Conservation (phyloP, 2,797 vertebrate species). For the Sorex maritimensis region DNA sequence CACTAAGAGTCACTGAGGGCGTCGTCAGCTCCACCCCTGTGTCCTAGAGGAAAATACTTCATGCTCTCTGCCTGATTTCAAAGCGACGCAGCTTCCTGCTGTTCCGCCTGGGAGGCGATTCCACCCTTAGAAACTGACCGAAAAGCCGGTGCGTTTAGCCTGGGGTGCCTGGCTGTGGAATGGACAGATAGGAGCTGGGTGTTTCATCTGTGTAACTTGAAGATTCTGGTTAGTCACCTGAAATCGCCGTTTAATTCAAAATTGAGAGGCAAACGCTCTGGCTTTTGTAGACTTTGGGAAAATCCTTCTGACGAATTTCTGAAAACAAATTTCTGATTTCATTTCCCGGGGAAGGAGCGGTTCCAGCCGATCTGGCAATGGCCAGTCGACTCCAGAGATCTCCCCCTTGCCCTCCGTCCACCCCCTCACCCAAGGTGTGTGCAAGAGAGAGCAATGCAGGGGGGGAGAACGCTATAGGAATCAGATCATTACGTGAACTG, state of each 20-base stretch:
- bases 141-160: slow-evolving; percentile 43
- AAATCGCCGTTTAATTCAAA: slow-evolving; percentile 71
- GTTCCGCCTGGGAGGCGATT: slow-evolving; percentile 60
- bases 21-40: slow-evolving; percentile 63
- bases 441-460: too few relatives aligned
- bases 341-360: background rate
- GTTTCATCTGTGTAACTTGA: slow-evolving; percentile 66
- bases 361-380: background rate
- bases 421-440: background rate
- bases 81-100: slow-evolving; percentile 41
- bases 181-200: slow-evolving; percentile 27
- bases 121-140: slow-evolving; percentile 53
- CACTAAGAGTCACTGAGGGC: slow-evolving; percentile 63
- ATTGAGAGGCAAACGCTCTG: background rate
- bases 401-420: background rate
- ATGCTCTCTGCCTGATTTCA: slow-evolving; percentile 64
- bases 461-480: too few relatives aligned
- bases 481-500: too few relatives aligned
- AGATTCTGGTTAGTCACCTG: slow-evolving; percentile 58
- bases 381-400: background rate
- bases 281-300: slow-evolving; percentile 16
- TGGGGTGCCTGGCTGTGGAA: slow-evolving; percentile 25
- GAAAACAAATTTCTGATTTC: slow-evolving; percentile 51
- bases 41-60: slow-evolving; percentile 68
- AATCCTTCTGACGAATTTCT: slow-evolving; percentile 47